Base-by-base conservation (phyloP, 2,113 vertebrate genomes). In the Lathamus discolor region DNA sequence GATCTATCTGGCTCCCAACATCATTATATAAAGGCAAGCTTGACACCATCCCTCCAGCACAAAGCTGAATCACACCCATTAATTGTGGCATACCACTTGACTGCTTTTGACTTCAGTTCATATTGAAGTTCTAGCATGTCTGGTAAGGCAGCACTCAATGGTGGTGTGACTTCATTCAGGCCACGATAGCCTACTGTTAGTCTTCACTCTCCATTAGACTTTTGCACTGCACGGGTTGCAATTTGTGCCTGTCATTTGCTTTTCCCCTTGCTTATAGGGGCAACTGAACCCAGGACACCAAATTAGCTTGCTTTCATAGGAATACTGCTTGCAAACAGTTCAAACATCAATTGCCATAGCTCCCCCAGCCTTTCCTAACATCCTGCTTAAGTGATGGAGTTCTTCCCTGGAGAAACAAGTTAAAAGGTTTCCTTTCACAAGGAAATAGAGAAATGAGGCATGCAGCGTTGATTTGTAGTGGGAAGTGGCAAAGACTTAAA, bases 11-110 rank as follows among this genome's bases (percentile, higher is more conserved):
- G 57, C 33, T 59, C n/a, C 13, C 13, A 59, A 35, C 96, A 95
- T 99, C 99, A 7, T 98, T 98, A 92, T 99, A 99, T 49, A 99
- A 96, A 11, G 99, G 99, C 72, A 99, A 98, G 88, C 98, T 99
- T 2, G 98, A 98, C 84, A 99, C 99, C 73, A 98, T 98, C 96
- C 98, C 98, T 19, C 99, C 98, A 0, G 99, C 99, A 75, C 98
- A 99, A 76, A 99, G 91, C 94, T 99, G 99, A 84, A 99, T 98
- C 1, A 94, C 97, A 43, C 98, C 99, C 97, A 99, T 97, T 75
- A 99, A 95, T 83, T 99, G 98, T 25, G 99, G 99, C 13, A 35
- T 35, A 35, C 33, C 57, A 10, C 33, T n/a, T 59, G 57, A 13
- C 33, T 59, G 57, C 9, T n/a, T 59, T 59, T 59, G 22, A 35